Conservation (phyloP, 1,140 invertebrate genomes). For the Gryllus bimaculatus region DNA sequence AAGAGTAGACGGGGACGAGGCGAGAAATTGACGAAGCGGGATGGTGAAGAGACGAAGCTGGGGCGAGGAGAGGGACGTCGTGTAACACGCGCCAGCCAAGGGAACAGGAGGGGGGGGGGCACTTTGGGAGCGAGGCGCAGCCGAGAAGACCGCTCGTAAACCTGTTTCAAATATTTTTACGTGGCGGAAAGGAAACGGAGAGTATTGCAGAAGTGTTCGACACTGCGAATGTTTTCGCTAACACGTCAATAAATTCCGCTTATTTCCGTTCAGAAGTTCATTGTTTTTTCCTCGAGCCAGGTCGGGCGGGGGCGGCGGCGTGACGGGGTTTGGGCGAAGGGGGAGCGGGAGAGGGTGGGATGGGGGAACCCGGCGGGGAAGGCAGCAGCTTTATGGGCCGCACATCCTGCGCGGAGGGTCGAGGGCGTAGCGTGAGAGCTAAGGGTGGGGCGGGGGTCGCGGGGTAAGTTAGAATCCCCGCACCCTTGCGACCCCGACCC, state of each 20-base stretch:
- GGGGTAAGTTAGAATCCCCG: not conserved
- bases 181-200: not conserved
- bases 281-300: not conserved
- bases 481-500: not conserved
- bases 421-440: not conserved
- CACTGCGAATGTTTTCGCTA: not conserved
- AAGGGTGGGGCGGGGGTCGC: not conserved
- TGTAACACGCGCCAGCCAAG: too few relatives aligned
- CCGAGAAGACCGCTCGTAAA: not conserved
- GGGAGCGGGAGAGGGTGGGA: not conserved
- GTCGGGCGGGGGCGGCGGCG: too few relatives aligned
- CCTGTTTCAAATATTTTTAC: not conserved
- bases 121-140: too few relatives aligned
- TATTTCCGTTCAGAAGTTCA: not conserved
- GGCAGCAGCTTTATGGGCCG: not conserved
- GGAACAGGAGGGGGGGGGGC: too few relatives aligned
- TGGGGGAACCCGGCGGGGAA: not conserved
- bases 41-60: too few relatives aligned
- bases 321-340: too few relatives aligned
- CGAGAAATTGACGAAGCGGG: too few relatives aligned
- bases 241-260: not conserved
- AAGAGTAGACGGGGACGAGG: too few relatives aligned
- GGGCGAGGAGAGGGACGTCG: too few relatives aligned
- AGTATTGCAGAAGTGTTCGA: not conserved
- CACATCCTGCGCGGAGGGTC: not conserved